phyloP scores from a whole-genome alignment of 2,113 vertebrate species.

The Addax nasomaculatus region DNA sequence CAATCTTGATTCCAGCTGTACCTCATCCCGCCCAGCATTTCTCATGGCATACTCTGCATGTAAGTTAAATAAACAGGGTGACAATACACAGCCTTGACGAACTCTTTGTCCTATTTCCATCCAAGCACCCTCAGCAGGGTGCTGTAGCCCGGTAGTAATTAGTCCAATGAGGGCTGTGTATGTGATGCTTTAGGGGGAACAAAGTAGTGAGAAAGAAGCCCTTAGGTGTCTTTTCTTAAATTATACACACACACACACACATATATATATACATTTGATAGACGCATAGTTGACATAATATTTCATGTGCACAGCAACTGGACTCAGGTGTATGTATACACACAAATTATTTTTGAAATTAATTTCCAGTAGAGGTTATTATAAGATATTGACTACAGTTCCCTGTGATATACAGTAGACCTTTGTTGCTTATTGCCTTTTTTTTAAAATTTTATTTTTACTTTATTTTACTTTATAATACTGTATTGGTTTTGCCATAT shows the following conservation, averaged over 20 bases:
- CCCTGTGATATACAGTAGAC: background rate
- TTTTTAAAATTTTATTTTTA: background rate
- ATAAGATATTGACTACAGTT: background rate
- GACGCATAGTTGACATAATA: background rate
- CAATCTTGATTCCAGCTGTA: background rate
- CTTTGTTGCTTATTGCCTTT: background rate
- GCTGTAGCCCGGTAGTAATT: background rate
- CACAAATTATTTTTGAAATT: background rate
- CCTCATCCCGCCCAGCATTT: background rate
- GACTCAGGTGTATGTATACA: background rate
- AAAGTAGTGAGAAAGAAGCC: background rate
- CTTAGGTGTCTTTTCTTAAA: background rate
- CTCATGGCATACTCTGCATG: background rate
- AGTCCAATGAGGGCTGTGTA: background rate
- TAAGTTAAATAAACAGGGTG: background rate
- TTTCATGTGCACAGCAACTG: background rate
- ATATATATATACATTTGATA: background rate
- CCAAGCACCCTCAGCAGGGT: background rate
- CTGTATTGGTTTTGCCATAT: too few species aligned
- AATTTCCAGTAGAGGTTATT: background rate
- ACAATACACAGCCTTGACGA: background rate
- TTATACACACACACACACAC: background rate
- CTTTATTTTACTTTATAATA: too few species aligned
- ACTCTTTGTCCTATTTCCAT: background rate
- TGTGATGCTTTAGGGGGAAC: background rate